Evolutionary conservation across 2,888 invertebrate genomes (phyloP), one percentile per base, ranked within the genome.

Genomic region (Athripsodes cinereus): DNA sequence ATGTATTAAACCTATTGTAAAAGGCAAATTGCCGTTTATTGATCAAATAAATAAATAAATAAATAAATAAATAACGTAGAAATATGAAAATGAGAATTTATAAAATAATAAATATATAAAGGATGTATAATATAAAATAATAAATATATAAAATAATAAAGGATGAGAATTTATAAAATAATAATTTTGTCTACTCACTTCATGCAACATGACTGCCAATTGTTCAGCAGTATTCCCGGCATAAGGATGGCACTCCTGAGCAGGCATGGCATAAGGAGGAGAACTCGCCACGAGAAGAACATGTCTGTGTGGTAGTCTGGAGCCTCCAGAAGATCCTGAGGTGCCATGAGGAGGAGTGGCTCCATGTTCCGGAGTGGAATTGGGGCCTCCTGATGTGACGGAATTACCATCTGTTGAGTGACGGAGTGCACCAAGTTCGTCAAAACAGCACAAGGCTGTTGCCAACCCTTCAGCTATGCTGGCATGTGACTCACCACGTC

Each of bases 381-480:
- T 48, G n/a, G 71, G 80, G 46, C 70, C 70, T 57, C 69, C 71
- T n/a, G 70, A 66, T 22, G 54, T 82, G 71, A 69, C n/a, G 69
- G 57, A 82, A 71, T 69, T 13, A 69, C 34, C 31, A n/a, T 56
- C 53, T 8, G 22, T 48, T 2, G 26, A 49, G n/a, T 35, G 52
- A 11, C 54, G 22, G 6, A 54, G 31, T 0, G 81, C 74, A 61
- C 86, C 86, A 5, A 96, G 77, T 71, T 96, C 95, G 65, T 96
- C 95, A 65, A 96, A 90, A 68, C 94, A 94, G 20, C 89, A 85
- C 18, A 95, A 74, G 0, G 92, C 91, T 1, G 93, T 89, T 0
- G 92, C 88, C 51, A 96, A 76, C 0, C 94, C 96, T 74, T 96
- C 96, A 0, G 89, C 90, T 55, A 96, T 82, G 69, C 95, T 92